phyloP scores from a whole-genome alignment of 1,140 invertebrate species.

The Theocolax elegans region DNA sequence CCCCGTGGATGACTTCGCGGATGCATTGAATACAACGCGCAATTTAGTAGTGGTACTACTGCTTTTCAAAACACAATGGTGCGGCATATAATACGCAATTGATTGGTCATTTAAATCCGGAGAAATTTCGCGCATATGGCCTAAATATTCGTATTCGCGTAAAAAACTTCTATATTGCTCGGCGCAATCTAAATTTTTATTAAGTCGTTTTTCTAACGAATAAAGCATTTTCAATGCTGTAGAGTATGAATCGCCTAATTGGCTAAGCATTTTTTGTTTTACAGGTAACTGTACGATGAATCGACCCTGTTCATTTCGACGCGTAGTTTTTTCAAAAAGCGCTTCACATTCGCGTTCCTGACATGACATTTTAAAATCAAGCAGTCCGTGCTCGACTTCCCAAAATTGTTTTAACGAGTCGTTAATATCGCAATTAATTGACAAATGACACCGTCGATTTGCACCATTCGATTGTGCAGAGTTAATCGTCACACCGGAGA shows the following conservation, averaged over 20 bases:
- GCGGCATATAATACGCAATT: neutral
- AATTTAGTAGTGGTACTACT: neutral
- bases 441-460: too few species aligned
- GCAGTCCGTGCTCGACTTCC: neutral
- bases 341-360: neutral
- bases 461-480: too few species aligned
- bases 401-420: neutral
- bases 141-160: conserved; percentile 52
- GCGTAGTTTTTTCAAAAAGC: neutral
- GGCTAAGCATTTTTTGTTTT: neutral
- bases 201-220: conserved; percentile 42
- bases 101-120: neutral
- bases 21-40: neutral
- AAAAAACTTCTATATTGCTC: conserved; percentile 51
- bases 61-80: neutral
- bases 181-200: conserved; percentile 42
- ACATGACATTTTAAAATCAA: neutral
- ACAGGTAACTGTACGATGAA: neutral
- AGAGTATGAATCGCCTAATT: neutral
- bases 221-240: conserved; percentile 32
- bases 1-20: neutral
- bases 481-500: neutral
- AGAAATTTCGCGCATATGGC: conserved; percentile 52
- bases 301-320: neutral
- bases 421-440: neutral